Percentiles rank a stretch among this genome's conserved stretches.
Conservation (phyloP, 92 coral and sea anemone genomes). For the Porites rus region DNA sequence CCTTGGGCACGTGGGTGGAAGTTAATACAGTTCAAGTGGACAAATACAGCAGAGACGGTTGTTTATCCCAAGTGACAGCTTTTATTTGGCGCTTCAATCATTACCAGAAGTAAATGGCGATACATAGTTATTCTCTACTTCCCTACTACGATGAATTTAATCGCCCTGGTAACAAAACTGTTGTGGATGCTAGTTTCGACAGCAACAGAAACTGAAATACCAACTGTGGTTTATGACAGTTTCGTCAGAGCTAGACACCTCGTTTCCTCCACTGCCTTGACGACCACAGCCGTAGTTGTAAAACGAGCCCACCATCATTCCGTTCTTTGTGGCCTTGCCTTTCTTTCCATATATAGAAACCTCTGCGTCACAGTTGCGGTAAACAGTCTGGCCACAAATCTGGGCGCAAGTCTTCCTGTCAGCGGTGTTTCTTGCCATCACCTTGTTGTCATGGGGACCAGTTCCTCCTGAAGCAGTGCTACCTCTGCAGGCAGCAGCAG, state of each 20-base stretch:
- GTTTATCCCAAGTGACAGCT: not conserved
- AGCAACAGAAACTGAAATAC: constrained; percentile 50
- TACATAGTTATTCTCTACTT: not conserved
- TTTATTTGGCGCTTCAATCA: not conserved
- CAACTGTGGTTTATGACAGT: not conserved
- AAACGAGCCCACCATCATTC: not conserved
- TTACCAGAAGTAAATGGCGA: not conserved
- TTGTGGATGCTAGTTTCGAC: not conserved
- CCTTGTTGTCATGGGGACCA: not conserved
- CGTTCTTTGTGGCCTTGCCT: constrained; percentile 38
- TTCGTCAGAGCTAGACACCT: not conserved
- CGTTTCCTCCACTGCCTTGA: not conserved
- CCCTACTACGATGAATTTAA: not conserved
- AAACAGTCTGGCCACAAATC: not conserved
- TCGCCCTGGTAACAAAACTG: not conserved
- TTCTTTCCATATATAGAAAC: constrained; percentile 29
- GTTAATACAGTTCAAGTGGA: too few relatives aligned
- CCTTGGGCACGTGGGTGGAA: too few relatives aligned
- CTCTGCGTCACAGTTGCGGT: constrained; percentile 29
- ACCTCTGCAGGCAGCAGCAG: constrained; percentile 65
- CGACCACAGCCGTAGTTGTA: not conserved
- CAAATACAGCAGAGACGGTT: too few relatives aligned
- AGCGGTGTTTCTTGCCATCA: constrained; percentile 7
- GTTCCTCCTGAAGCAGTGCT: constrained; percentile 49
- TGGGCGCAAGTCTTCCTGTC: constrained; percentile 3